Percentiles rank a stretch among this genome's conserved stretches.
Evolutionary conservation across 2,797 vertebrate species (phyloP).

Genomic region (Chiroxiphia lanceolata): DNA sequence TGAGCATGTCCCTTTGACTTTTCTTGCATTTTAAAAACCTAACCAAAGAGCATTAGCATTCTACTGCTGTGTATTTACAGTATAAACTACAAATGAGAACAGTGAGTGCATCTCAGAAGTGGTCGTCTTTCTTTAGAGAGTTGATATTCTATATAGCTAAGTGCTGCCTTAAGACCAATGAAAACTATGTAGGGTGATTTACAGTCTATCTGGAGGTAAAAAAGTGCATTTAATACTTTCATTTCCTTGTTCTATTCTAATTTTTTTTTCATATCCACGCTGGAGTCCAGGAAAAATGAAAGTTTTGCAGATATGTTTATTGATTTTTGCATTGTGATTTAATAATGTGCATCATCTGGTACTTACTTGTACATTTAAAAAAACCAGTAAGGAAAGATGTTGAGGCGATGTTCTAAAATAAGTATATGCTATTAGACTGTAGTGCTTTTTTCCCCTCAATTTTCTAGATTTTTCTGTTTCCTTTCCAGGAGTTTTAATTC

Average conservation of each 20-base stretch:
- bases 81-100: constrained; percentile 11
- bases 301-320: not conserved
- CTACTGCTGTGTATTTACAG: not conserved
- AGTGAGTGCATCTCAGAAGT: not conserved
- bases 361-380: not conserved
- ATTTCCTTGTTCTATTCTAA: not conserved
- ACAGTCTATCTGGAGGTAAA: not conserved
- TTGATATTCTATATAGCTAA: constrained; percentile 1
- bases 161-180: not conserved
- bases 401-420: constrained; percentile 18
- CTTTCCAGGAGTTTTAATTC: constrained; percentile 18
- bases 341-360: not conserved
- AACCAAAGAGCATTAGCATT: not conserved
- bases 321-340: not conserved
- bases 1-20: not conserved
- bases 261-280: not conserved
- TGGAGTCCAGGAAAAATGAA: constrained; percentile 20
- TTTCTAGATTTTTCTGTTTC: constrained; percentile 37
- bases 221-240: not conserved
- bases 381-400: not conserved
- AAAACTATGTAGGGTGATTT: not conserved
- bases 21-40: not conserved
- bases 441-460: not conserved
- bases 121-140: not conserved
- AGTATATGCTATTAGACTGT: not conserved